These are phyloP conservation scores for Nudaria mundana DNA, from an alignment of 2,888 invertebrate species.

Conservation along the genomic window DNA sequence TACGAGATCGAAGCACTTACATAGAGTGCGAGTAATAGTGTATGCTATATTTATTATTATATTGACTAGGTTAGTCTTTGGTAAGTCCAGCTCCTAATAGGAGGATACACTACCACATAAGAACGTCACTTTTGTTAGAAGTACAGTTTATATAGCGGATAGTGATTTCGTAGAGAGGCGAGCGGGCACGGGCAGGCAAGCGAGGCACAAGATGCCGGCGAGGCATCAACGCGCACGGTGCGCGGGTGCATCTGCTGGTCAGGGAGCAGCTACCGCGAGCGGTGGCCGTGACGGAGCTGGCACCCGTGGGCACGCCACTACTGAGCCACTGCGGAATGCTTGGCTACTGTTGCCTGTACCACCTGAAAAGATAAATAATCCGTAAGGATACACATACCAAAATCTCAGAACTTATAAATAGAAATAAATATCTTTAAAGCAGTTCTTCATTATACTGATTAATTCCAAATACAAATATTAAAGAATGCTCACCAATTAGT, in stretches of 20 bases:
- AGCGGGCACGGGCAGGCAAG: slow-evolving; percentile 62
- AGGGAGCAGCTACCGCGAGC: slow-evolving; percentile 74
- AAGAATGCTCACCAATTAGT: slow-evolving; percentile 78
- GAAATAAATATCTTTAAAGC: too few species aligned
- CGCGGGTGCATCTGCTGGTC: slow-evolving; percentile 63
- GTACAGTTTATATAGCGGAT: slow-evolving; percentile 44
- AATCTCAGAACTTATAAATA: too few species aligned
- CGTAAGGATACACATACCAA: too few species aligned
- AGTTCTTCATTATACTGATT: too few species aligned
- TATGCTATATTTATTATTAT: slow-evolving; percentile 17
- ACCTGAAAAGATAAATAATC: slow-evolving; percentile 40
- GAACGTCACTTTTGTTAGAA: slow-evolving; percentile 1
- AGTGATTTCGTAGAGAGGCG: slow-evolving; percentile 45
- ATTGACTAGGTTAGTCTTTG: slow-evolving; percentile 37
- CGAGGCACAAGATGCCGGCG: slow-evolving; percentile 62
- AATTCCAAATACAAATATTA: too few species aligned
- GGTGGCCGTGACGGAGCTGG: slow-evolving; percentile 69
- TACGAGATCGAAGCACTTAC: slow-evolving; percentile 20
- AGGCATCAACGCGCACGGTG: slow-evolving; percentile 71
- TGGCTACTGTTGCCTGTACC: slow-evolving; percentile 60
- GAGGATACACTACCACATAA: slow-evolving; percentile 11
- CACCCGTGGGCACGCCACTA: slow-evolving; percentile 85
- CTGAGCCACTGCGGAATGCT: slow-evolving; percentile 65
- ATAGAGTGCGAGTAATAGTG: slow-evolving; percentile 13
- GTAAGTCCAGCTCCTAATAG: slow-evolving; percentile 18